phyloP scores from a whole-genome alignment of 2,888 invertebrate species.

The Ephialtes manifestator region DNA sequence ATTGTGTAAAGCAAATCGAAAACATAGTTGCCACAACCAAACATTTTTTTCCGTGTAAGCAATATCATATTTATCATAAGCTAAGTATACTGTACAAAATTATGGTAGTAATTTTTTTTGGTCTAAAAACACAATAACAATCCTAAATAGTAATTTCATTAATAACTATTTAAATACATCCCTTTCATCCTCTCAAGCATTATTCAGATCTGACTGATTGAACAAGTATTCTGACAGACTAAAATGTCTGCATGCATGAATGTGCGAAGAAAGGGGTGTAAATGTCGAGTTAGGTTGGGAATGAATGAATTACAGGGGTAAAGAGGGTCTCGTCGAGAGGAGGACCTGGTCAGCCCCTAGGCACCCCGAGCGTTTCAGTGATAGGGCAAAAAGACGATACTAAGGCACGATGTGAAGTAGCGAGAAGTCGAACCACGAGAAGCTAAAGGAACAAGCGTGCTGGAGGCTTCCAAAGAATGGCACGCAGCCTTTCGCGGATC shows the following conservation, averaged over 20 bases:
- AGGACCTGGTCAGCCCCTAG: conserved; percentile 30
- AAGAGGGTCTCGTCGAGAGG: conserved; percentile 6
- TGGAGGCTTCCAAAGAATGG: conserved; percentile 60
- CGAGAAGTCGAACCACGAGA: conserved; percentile 21
- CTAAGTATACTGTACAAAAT: no score
- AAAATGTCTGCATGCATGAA: background rate
- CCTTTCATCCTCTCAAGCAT: background rate
- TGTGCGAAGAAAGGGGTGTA: background rate
- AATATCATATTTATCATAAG: no score
- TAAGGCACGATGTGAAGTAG: conserved; percentile 44
- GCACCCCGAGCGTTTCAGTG: conserved; percentile 56
- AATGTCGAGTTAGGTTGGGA: conserved; percentile 33
- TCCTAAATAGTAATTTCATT: no score
- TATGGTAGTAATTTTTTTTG: background rate
- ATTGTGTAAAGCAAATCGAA: no score
- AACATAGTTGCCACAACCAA: no score
- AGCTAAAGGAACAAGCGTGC: conserved; percentile 38
- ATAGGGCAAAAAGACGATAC: conserved; percentile 49
- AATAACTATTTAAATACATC: background rate
- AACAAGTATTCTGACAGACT: background rate
- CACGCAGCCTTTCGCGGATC: conserved; percentile 60
- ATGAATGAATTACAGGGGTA: conserved; percentile 9
- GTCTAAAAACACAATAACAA: no score
- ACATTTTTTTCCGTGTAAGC: no score
- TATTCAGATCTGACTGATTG: background rate